Conservation (phyloP, 2,888 invertebrate species). For the Mantis religiosa region DNA sequence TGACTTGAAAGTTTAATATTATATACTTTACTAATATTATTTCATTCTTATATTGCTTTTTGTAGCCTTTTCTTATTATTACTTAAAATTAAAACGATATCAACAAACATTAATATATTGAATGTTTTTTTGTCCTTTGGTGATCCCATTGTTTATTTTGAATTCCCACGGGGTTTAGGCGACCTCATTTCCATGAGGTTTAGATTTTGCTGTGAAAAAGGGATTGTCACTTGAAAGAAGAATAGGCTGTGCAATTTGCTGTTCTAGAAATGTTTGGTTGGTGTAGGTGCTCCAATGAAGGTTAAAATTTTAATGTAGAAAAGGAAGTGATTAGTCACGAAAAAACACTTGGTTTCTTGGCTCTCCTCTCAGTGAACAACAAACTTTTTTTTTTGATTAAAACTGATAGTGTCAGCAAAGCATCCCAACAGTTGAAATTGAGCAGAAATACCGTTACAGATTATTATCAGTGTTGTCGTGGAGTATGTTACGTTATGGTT, state of each 20-base stretch:
- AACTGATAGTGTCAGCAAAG: conserved; percentile 17
- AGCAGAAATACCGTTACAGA: conserved; percentile 24
- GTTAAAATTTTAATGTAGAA: conserved; percentile 21
- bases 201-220: conserved; percentile 23
- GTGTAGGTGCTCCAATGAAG: conserved; percentile 26
- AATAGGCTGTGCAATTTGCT: conserved; percentile 15
- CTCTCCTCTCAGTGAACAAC: conserved; percentile 22
- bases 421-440: conserved; percentile 17
- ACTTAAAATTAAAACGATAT: too few species aligned
- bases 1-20: too few species aligned
- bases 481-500: conserved; percentile 23
- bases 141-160: too few species aligned
- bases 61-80: too few species aligned
- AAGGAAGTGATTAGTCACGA: conserved; percentile 26
- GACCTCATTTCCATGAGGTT: too few species aligned
- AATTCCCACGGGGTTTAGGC: too few species aligned
- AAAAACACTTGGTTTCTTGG: conserved; percentile 26
- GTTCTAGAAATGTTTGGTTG: conserved; percentile 23
- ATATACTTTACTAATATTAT: too few species aligned
- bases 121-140: too few species aligned
- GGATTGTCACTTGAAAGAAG: conserved; percentile 19
- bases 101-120: too few species aligned
- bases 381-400: conserved; percentile 22
- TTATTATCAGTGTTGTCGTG: conserved; percentile 25
- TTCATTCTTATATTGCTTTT: too few species aligned